phyloP scores from a whole-genome alignment of 30 jellyfish, hydroid and myxozoan genomes.

The Aurelia sp. region DNA sequence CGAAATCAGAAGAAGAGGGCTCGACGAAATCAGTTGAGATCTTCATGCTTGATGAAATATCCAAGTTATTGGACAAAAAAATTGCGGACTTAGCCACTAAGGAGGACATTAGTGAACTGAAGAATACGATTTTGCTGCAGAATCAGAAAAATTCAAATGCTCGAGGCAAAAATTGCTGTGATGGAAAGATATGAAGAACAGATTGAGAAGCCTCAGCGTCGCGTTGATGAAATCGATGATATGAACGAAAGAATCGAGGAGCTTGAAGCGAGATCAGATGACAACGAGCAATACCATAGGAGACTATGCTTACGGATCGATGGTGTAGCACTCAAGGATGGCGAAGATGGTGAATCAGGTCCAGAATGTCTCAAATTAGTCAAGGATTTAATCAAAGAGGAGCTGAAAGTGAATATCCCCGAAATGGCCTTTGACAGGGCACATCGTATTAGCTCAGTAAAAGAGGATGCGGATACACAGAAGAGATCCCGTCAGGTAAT shows the following conservation, averaged over 20 bases:
- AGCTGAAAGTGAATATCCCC: conserved; percentile 3
- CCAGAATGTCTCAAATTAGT: not conserved
- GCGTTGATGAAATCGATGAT: not conserved
- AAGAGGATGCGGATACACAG: conserved; percentile 9
- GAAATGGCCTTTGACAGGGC: conserved; percentile 14
- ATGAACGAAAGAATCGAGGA: not conserved
- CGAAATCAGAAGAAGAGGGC: not conserved
- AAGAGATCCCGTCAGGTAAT: not conserved
- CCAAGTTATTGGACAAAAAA: not conserved
- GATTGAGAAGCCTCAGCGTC: conserved; percentile 1
- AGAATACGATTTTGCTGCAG: not conserved
- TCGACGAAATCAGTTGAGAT: not conserved
- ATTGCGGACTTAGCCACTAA: conserved; percentile 4
- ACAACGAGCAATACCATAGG: conserved; percentile 16
- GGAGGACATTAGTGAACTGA: not conserved
- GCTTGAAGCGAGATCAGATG: conserved; percentile 1
- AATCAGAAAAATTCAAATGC: conserved; percentile 1
- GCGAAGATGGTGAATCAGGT: conserved; percentile 6
- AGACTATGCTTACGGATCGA: not conserved
- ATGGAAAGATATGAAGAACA: conserved; percentile 5
- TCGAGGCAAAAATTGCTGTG: conserved; percentile 1
- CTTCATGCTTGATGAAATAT: conserved; percentile 1
- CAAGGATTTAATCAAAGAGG: not conserved
- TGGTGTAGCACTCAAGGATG: conserved; percentile 6
- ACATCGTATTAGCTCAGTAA: not conserved